phyloP scores from a whole-genome alignment of 2,888 invertebrate genomes.

The Stictocephala bisonia region DNA sequence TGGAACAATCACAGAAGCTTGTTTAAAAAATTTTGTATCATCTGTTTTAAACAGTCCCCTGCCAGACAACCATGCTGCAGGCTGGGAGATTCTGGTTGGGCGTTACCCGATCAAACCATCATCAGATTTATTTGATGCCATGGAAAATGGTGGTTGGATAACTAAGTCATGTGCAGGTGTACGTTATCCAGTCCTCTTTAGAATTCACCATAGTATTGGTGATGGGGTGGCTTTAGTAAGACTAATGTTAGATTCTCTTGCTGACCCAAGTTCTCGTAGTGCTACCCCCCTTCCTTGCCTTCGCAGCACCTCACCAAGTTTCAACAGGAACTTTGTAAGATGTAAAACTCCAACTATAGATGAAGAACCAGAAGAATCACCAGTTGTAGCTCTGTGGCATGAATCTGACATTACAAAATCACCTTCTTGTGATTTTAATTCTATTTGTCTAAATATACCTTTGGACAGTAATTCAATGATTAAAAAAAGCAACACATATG shows the following conservation, averaged over 20 bases:
- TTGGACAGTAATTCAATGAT: neutral
- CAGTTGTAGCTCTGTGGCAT: constrained; percentile 9
- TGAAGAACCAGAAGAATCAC: neutral
- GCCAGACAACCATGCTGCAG: constrained; percentile 66
- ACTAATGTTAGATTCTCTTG: constrained; percentile 66
- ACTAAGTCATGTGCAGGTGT: constrained; percentile 46
- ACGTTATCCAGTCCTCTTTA: constrained; percentile 66
- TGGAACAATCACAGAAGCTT: constrained; percentile 60
- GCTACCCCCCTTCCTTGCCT: constrained; percentile 24
- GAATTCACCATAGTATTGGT: constrained; percentile 69
- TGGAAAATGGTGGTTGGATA: constrained; percentile 53
- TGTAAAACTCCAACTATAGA: constrained; percentile 9
- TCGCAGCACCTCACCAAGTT: constrained; percentile 9
- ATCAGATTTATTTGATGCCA: constrained; percentile 43
- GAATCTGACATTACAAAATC: constrained; percentile 33
- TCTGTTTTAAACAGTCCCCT: constrained; percentile 64
- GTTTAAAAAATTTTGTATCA: constrained; percentile 65
- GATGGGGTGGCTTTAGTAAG: constrained; percentile 69
- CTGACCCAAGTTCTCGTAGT: constrained; percentile 62
- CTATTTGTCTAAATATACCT: constrained; percentile 31
- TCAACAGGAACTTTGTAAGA: constrained; percentile 2
- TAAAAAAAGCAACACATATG: constrained; percentile 31
- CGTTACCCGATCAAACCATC: constrained; percentile 53
- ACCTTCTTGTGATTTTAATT: constrained; percentile 33
- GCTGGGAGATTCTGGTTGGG: constrained; percentile 69